phyloP scores from a whole-genome alignment of 2,113 vertebrate genomes.

The Rana temporaria region DNA sequence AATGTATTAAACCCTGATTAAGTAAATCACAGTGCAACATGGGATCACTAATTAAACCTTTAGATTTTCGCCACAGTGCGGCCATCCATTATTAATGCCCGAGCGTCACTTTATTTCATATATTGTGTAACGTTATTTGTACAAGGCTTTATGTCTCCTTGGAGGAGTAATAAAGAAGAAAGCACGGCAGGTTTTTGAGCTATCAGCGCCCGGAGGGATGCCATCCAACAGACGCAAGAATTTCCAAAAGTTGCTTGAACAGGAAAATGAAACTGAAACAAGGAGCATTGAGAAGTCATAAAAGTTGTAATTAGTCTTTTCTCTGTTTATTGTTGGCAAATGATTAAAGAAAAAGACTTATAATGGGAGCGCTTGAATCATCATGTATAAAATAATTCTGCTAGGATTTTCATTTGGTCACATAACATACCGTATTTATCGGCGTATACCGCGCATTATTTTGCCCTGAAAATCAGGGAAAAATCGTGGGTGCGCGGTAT shows the following conservation, averaged over 20 bases:
- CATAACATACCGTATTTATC: too few species aligned
- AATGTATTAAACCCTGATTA: conserved; percentile 8
- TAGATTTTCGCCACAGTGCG: background rate
- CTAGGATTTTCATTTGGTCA: too few species aligned
- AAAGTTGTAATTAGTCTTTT: background rate
- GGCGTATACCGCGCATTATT: too few species aligned
- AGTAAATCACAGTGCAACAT: conserved; percentile 11
- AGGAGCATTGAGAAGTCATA: background rate
- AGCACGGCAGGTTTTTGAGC: background rate
- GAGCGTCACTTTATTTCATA: background rate
- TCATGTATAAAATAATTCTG: background rate
- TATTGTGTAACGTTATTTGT: background rate
- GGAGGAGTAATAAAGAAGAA: background rate
- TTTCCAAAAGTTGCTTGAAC: conserved; percentile 8
- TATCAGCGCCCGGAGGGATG: background rate
- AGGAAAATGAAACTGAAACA: background rate
- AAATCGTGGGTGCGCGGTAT: too few species aligned
- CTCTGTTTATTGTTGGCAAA: background rate
- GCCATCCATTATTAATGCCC: conserved; percentile 19
- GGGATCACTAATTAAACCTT: conserved; percentile 30
- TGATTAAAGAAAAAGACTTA: background rate
- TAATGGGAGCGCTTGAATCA: background rate
- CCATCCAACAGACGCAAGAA: background rate
- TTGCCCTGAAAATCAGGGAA: too few species aligned
- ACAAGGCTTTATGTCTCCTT: background rate